Evolutionary conservation across 2,797 vertebrate species (phyloP).

Genomic region (Phaenicophaeus curvirostris): DNA sequence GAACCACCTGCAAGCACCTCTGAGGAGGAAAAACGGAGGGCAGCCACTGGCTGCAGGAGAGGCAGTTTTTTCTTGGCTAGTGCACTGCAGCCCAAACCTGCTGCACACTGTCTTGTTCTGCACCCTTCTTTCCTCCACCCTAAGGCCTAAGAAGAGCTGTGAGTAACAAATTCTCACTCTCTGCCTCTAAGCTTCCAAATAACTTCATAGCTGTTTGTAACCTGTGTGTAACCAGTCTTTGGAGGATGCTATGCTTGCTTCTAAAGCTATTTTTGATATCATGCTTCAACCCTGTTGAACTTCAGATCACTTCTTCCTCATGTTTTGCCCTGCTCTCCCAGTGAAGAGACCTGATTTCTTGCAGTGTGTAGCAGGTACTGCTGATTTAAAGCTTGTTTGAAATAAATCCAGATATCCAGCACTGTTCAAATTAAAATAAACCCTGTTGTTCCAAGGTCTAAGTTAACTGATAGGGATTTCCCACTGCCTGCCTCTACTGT

Average conservation of each 20-base stretch:
- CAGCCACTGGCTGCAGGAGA: background rate
- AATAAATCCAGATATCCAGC: background rate
- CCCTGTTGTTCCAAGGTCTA: background rate
- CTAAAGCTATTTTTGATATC: background rate
- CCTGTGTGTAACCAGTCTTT: background rate
- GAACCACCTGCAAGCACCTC: background rate
- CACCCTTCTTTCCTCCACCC: background rate
- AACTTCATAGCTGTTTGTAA: background rate
- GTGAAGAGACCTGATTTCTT: background rate
- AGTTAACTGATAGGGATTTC: background rate
- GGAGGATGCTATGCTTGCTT: background rate
- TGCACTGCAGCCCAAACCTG: background rate
- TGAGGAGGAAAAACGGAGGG: background rate
- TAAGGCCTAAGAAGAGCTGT: background rate
- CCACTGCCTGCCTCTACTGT: background rate
- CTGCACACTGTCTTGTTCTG: rapidly evolving
- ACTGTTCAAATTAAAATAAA: background rate
- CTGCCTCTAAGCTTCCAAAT: background rate
- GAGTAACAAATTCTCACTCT: background rate
- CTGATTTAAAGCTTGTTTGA: background rate
- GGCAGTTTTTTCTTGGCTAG: background rate
- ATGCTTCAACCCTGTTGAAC: background rate
- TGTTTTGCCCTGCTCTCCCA: background rate
- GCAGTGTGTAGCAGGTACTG: background rate
- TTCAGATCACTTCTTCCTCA: background rate